Conservation (phyloP, 1,140 invertebrate species). For the Orchesella cincta region DNA sequence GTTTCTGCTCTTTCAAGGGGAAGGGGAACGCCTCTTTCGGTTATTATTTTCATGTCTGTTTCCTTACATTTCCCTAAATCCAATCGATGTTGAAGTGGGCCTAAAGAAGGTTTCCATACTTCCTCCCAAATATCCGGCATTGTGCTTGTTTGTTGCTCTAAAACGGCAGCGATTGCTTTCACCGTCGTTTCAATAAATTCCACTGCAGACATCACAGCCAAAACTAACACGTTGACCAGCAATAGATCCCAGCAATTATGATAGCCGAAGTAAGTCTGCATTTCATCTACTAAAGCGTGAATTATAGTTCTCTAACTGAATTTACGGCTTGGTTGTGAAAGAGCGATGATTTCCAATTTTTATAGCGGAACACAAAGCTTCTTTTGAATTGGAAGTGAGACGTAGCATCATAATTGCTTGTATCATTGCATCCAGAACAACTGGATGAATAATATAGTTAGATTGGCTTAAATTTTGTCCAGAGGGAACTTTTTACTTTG, state of each 20-base stretch:
- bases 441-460: conserved; percentile 37
- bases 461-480: too few species aligned
- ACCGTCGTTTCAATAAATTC: conserved; percentile 33
- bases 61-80: too few species aligned
- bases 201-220: conserved; percentile 28
- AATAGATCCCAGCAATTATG: not conserved
- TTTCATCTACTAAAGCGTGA: too few species aligned
- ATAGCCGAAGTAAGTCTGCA: too few species aligned
- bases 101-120: conserved; percentile 4
- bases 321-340: too few species aligned
- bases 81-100: not conserved
- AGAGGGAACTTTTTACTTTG: too few species aligned
- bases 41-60: too few species aligned
- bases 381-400: too few species aligned
- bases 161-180: conserved; percentile 10
- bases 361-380: not conserved
- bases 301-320: too few species aligned
- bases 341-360: too few species aligned
- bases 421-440: conserved; percentile 39
- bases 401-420: conserved; percentile 32
- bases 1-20: too few species aligned
- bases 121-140: conserved; percentile 32
- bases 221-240: not conserved
- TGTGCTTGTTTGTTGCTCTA: not conserved
- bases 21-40: too few species aligned